Evolutionary conservation across 1,140 invertebrate species (phyloP), one percentile per base, ranked within the genome.

Genomic region (Sinonovacula constricta): DNA sequence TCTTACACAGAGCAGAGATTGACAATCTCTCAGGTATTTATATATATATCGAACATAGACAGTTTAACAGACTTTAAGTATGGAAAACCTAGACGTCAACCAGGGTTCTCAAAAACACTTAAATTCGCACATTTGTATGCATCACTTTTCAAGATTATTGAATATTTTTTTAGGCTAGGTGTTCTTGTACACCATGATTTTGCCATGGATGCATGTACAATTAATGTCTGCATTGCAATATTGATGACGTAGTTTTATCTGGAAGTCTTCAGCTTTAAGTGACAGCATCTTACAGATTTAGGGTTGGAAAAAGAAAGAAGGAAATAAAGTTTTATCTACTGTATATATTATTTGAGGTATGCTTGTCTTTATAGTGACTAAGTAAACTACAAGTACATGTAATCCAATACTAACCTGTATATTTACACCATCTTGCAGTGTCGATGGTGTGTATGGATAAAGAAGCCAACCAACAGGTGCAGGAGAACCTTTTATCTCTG

Each of bases 401-500:
- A 7, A 7, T 15, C 7, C 7, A 26, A 12, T 62, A 28, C 7
- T 15, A 7, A 28, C 7, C 5, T 15, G 3, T 34, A 18, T 33
- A 33, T 2, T n/a, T n/a, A 33, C n/a, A 36, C 12, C 18, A 31
- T 53, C 12, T 59, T 66, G 4, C 49, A 76, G 72, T 45, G 7
- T 36, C 33, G 0, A 66, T 59, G 63, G 33, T 67, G 31, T 76
- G 72, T 59, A 10, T 76, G 33, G 72, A 76, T 30, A 45, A 49
- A 28, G 60, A 54, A 24, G 65, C 45, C n/a, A 67, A 67, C 62
- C 31, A 56, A 24, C 54, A 36, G 10, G 49, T 49, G 15, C 18
- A 33, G 7, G 72, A 76, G 24, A 76, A 67, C 49, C 30, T 76
- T 18, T 22, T 67, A 22, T 66, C 72, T 31, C 26, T 90, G 10